Conservation (phyloP, 1,140 invertebrate species). For the Cyrtorhinus lividipennis region DNA sequence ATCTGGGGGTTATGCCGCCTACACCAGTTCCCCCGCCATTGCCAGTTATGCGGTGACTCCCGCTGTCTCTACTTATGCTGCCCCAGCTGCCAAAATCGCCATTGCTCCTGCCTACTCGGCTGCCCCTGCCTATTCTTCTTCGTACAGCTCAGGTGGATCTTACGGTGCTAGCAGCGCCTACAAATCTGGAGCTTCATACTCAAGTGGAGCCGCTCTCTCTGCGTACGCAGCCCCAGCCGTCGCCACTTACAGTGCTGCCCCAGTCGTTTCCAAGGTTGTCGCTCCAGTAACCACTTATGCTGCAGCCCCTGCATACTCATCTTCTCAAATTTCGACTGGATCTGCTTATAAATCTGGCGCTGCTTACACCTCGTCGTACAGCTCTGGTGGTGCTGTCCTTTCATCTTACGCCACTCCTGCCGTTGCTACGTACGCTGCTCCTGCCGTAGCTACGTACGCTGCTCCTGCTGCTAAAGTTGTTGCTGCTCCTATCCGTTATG, state of each 20-base stretch:
- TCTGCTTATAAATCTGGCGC: not conserved
- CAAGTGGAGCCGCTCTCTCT: not conserved
- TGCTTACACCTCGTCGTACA: not conserved
- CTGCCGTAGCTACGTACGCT: not conserved
- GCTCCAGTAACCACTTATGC: conserved; percentile 3
- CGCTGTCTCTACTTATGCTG: conserved; percentile 7
- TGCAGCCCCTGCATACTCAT: conserved; percentile 11
- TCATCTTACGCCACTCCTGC: conserved; percentile 4
- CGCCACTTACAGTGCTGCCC: conserved; percentile 18
- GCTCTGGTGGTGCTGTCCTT: not conserved
- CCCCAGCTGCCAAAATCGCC: conserved; percentile 13
- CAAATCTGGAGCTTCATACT: conserved; percentile 3
- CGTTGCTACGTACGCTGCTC: conserved; percentile 6
- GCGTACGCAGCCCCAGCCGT: conserved; percentile 14
- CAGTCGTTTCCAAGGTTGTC: conserved; percentile 1
- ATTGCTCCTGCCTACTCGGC: conserved; percentile 13
- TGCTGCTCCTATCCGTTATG: conserved; percentile 11
- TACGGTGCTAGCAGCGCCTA: not conserved
- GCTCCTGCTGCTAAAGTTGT: not conserved
- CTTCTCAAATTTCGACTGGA: not conserved
- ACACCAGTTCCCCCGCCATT: conserved; percentile 1
- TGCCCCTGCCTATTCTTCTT: not conserved
- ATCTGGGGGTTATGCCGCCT: not conserved
- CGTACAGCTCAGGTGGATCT: not conserved
- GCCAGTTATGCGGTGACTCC: conserved; percentile 4